phyloP scores from a whole-genome alignment of 2,113 vertebrate genomes.

The Isichthys henryi region DNA sequence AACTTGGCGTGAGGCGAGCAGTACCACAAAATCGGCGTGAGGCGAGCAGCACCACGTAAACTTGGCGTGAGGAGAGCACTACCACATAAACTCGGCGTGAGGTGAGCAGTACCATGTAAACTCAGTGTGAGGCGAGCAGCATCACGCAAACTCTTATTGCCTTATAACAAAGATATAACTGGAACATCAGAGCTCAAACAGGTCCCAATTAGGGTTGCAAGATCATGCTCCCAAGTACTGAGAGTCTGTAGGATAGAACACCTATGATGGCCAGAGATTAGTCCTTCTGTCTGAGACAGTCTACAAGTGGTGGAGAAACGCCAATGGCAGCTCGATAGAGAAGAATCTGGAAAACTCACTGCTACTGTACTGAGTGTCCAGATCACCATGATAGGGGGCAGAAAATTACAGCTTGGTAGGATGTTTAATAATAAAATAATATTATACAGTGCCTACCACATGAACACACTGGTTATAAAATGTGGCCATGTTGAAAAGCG shows the following conservation, averaged over 20 bases:
- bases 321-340: not conserved
- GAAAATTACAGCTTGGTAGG: not conserved
- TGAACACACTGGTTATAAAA: slow-evolving; percentile 17
- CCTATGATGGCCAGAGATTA: not conserved
- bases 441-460: slow-evolving; percentile 9
- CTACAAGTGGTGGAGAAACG: not conserved
- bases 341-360: not conserved
- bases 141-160: not conserved
- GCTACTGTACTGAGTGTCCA: not conserved
- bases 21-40: too few species aligned
- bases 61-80: not conserved
- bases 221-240: not conserved
- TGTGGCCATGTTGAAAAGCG: not conserved
- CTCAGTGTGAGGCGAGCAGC: not conserved
- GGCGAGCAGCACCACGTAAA: not conserved
- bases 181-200: not conserved
- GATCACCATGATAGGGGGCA: not conserved
- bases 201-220: too few species aligned
- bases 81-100: too few species aligned
- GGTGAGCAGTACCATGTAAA: not conserved
- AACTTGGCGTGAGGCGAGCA: too few species aligned
- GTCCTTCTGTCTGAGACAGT: not conserved
- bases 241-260: not conserved
- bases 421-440: not conserved
- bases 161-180: not conserved